A percentile compares a stretch with the other conserved stretches of the same genome.
phyloP scores from a whole-genome alignment of 2,797 vertebrate species.

The Gouania willdenowi region DNA sequence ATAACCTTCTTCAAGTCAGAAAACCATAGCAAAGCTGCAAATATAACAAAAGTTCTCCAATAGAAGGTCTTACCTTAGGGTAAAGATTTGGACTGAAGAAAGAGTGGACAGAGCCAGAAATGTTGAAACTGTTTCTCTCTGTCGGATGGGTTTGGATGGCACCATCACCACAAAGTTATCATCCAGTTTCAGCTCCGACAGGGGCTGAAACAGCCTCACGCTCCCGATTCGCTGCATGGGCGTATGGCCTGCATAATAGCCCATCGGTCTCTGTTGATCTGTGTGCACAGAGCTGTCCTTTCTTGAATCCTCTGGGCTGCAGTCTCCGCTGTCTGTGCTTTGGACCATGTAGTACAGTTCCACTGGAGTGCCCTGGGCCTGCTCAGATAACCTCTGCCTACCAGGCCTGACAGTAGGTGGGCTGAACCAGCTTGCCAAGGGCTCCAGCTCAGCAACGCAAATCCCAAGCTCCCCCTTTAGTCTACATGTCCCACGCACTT shows the following conservation, averaged over 20 bases:
- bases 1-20: too few relatives aligned
- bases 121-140: slow-evolving; percentile 83
- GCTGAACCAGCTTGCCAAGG: slow-evolving; percentile 80
- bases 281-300: slow-evolving; percentile 77
- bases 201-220: slow-evolving; percentile 79
- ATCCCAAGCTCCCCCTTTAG: slow-evolving; percentile 80
- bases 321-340: slow-evolving; percentile 68
- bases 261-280: slow-evolving; percentile 71
- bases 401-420: slow-evolving; percentile 77
- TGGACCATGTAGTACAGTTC: slow-evolving; percentile 83
- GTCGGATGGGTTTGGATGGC: slow-evolving; percentile 84
- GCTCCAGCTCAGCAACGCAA: slow-evolving; percentile 82
- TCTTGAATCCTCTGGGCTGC: slow-evolving; percentile 75
- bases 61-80: slow-evolving; percentile 80
- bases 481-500: slow-evolving; percentile 78
- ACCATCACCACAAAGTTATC: slow-evolving; percentile 84
- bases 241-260: slow-evolving; percentile 72
- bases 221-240: slow-evolving; percentile 87
- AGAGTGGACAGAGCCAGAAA: slow-evolving; percentile 82
- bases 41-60: slow-evolving; percentile 1
- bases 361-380: slow-evolving; percentile 77
- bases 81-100: slow-evolving; percentile 85
- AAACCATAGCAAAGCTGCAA: neutral
- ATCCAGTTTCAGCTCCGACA: slow-evolving; percentile 85
- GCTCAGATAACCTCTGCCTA: slow-evolving; percentile 72